Evolutionary conservation across 1,140 invertebrate genomes (phyloP).

Genomic region (Bombus waltoni): DNA sequence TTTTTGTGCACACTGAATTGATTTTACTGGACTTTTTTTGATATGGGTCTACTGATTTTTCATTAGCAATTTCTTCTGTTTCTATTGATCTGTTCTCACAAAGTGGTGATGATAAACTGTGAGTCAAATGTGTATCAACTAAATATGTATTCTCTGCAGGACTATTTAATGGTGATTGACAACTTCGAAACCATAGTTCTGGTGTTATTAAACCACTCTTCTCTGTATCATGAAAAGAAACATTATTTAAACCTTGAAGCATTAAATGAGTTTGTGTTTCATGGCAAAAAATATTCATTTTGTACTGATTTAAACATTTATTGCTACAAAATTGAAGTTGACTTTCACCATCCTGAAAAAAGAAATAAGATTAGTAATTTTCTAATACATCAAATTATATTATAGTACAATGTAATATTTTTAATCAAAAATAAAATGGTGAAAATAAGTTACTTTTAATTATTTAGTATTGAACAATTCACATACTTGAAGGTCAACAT

Average conservation of each 20-base stretch:
- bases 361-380: not conserved
- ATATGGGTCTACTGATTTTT: constrained; percentile 77
- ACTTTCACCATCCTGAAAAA: constrained; percentile 88
- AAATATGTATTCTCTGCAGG: constrained; percentile 79
- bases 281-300: constrained; percentile 97
- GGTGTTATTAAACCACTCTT: constrained; percentile 89
- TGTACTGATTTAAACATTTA: constrained; percentile 97
- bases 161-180: constrained; percentile 86
- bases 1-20: constrained; percentile 70
- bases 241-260: constrained; percentile 85
- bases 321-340: constrained; percentile 93
- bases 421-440: not conserved
- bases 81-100: constrained; percentile 66
- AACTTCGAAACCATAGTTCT: constrained; percentile 92
- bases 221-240: constrained; percentile 75
- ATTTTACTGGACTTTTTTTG: constrained; percentile 66
- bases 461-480: constrained; percentile 1
- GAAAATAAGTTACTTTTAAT: not conserved
- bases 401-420: not conserved
- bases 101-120: constrained; percentile 66
- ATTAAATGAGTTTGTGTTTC: constrained; percentile 95
- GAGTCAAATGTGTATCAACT: not conserved
- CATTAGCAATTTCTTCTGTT: constrained; percentile 73
- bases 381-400: not conserved
- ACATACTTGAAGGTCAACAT: constrained; percentile 90